A percentile compares a stretch with the other conserved stretches of the same genome.
These are phyloP conservation scores for Cyanoliseus patagonus DNA, from an alignment of 2,113 vertebrate species.

Conservation along the genomic window DNA sequence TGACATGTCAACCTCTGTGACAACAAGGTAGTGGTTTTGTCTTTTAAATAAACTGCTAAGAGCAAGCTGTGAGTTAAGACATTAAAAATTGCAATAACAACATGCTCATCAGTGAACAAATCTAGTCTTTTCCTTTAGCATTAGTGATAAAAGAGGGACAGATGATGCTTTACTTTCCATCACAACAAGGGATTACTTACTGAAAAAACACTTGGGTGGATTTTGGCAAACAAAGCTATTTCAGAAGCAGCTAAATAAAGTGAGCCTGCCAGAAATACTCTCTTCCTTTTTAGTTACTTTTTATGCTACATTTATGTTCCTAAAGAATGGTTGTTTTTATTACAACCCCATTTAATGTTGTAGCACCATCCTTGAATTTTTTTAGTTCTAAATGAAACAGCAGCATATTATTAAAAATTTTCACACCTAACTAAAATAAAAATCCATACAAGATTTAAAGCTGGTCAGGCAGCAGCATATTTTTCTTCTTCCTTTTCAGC, in stretches of 20 bases:
- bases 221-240: conserved; percentile 30
- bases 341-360: background rate
- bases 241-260: conserved; percentile 5
- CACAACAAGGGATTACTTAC: background rate
- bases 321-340: background rate
- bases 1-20: background rate
- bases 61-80: background rate
- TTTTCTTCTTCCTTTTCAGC: background rate
- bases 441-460: background rate
- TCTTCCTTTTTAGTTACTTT: background rate
- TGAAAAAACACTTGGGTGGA: background rate
- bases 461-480: background rate
- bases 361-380: background rate
- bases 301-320: background rate
- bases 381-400: background rate
- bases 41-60: conserved; percentile 25
- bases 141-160: background rate
- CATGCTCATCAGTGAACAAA: background rate
- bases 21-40: background rate
- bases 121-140: background rate
- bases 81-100: background rate
- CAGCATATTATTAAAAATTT: background rate
- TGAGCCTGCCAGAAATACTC: conserved; percentile 1
- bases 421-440: background rate
- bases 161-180: background rate